Conservation (phyloP, 2,888 invertebrate species). For the Eupithecia inturbata region DNA sequence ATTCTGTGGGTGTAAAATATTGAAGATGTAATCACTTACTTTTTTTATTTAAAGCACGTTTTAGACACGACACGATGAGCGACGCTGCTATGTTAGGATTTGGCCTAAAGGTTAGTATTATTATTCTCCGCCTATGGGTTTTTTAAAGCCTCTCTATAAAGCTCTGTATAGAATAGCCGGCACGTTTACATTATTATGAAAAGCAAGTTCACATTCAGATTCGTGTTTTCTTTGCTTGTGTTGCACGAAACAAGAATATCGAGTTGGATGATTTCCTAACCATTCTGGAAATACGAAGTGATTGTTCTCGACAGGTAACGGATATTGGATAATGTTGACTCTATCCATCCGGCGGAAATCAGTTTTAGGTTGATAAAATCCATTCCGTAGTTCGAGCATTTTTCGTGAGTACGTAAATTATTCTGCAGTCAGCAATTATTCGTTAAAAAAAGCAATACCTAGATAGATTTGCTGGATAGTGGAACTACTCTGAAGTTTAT, state of each 20-base stretch:
- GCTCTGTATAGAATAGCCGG: no score
- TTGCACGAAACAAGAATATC: neutral
- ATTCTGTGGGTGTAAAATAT: no score
- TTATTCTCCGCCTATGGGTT: neutral
- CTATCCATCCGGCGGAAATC: neutral
- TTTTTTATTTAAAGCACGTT: no score
- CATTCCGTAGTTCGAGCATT: neutral
- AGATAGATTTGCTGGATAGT: neutral
- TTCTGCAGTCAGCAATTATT: neutral
- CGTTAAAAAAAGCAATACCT: neutral
- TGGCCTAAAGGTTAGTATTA: no score
- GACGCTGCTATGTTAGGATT: neutral
- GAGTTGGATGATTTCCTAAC: neutral
- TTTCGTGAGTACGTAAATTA: neutral
- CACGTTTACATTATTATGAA: neutral
- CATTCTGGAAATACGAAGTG: neutral
- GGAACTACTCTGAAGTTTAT: neutral
- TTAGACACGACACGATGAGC: neutral
- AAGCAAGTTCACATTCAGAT: neutral
- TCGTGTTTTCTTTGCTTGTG: neutral
- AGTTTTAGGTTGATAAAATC: neutral
- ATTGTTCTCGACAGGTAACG: neutral
- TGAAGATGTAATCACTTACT: no score
- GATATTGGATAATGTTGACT: slow-evolving; percentile 3
- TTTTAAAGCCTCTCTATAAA: neutral